Percentiles rank a stretch among this genome's conserved stretches.
Conservation (phyloP, 2,797 vertebrate genomes). For the Kryptolebias ocellatus region DNA sequence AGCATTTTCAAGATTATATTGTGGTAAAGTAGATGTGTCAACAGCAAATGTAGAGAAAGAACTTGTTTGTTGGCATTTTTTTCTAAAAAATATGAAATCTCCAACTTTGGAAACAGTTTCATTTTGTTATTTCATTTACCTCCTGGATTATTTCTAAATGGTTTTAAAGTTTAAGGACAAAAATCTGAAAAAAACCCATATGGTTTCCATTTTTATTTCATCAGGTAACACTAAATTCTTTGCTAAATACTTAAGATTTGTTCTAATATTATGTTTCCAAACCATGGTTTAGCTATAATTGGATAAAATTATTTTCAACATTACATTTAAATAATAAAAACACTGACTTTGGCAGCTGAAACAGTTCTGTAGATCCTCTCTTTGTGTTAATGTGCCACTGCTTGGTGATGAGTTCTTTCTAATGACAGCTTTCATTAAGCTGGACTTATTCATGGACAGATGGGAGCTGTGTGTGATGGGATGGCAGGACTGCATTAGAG, state of each 20-base stretch:
- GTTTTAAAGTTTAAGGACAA: not conserved
- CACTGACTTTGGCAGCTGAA: conserved; percentile 15
- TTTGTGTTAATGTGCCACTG: conserved; percentile 37
- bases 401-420: conserved; percentile 58
- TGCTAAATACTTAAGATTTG: not conserved
- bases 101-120: not conserved
- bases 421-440: conserved; percentile 68
- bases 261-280: not conserved
- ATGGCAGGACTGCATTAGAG: conserved; percentile 69
- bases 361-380: conserved; percentile 16
- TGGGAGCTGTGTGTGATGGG: conserved; percentile 62
- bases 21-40: not conserved
- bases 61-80: not conserved
- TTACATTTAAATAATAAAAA: conserved; percentile 10
- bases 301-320: conserved; percentile 5
- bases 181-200: not conserved
- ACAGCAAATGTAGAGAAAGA: not conserved
- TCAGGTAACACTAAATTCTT: not conserved
- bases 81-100: not conserved
- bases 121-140: not conserved
- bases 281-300: not conserved
- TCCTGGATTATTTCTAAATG: not conserved
- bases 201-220: too few species aligned
- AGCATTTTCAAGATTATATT: not conserved
- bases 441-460: conserved; percentile 59